Base-by-base conservation (phyloP, 92 coral and sea anemone genomes). In the Actinernus sp. region DNA sequence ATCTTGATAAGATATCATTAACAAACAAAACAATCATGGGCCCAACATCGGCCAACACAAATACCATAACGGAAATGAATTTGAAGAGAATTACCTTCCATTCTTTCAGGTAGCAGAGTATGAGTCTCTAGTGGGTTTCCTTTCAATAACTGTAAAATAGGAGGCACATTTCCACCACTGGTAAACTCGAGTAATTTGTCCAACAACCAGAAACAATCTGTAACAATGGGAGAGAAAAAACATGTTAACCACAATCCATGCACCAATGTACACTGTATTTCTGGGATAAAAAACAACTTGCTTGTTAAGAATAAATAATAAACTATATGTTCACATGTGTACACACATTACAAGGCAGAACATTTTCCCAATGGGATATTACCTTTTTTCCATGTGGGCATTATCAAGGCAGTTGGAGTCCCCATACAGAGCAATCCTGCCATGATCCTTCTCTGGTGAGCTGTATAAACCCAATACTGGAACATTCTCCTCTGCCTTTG, bases 361-460 rank as follows among this genome's bases (percentile, higher is more conserved):
- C n/a, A n/a, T n/a, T n/a, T n/a, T n/a, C n/a, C n/a, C n/a, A n/a
- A 10, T 30, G 4, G 11, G 33, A 9, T 31, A 3, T 34, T 19
- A 58, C 91, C 98, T 97, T 87, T 92, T 88, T 55, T 94, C 97
- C 89, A 94, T 86, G 47, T 88, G 98, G 22, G 98, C 98, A 49
- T 89, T 88, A 54, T 94, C 98, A 32, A 94, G 82, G 52, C 98
- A 94, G 64, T 94, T 94, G 27, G 98, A 94, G 43, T 94, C 98
- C 31, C 98, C 98, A 55, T 94, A 94, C 71, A 94, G 28, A 3
- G 82, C 98, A 13, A 94, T 67, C 60, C 98, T 68, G 6, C 98
- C 98, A 28, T 58, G 88, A 18, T 63, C 54, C 33, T 54, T 29
- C 1, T 62, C 82, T 39, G 88, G 81, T 26, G 80, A 62, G 46